Evolutionary conservation across 2,113 vertebrate genomes (phyloP), one percentile per base, ranked within the genome.

Genomic region (Melanerpes aurifrons): DNA sequence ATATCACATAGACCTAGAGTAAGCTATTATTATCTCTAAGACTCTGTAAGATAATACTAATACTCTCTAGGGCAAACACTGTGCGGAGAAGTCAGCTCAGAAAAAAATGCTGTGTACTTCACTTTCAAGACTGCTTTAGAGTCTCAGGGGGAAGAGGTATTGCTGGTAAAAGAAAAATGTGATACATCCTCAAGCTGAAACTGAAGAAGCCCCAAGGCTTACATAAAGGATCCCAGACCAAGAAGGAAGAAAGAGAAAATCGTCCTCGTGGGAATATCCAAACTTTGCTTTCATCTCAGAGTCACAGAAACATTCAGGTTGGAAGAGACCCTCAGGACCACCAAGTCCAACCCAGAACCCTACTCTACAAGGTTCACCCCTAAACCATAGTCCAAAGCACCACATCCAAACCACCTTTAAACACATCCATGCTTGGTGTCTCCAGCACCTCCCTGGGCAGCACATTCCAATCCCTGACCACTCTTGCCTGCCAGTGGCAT

Each of bases 1-100:
- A 29, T 89, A 91, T 71, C 71, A 74, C 28, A 66, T 13, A 93
- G 72, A 89, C 85, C 86, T 63, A 91, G 12, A 87, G 87, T 74
- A 93, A 95, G 78, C 68, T 92, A 93, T 86, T 93, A 96, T 89
- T 93, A 95, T 96, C 93, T 91, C 93, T 93, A 93, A 92, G 91
- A 83, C 75, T 86, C 37, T 95, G 91, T 89, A 95, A 96, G 82
- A 74, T 83, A 95, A 96, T 92, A 93, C 87, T 93, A 93, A 92
- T 92, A 77, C 89, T 85, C 63, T 82, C 74, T 64, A 35, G 45
- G 43, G 80, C 74, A 93, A 94, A 87, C 91, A 86, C 31, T 66
- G 71, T 64, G 53, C 57, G 45, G 72, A 68, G 58, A 96, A 92
- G 87, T 94, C 90, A 83, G 89, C 54, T 86, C 67, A 96, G 82